phyloP scores from a whole-genome alignment of 2,888 invertebrate genomes.

The Drosophila lutescens region DNA sequence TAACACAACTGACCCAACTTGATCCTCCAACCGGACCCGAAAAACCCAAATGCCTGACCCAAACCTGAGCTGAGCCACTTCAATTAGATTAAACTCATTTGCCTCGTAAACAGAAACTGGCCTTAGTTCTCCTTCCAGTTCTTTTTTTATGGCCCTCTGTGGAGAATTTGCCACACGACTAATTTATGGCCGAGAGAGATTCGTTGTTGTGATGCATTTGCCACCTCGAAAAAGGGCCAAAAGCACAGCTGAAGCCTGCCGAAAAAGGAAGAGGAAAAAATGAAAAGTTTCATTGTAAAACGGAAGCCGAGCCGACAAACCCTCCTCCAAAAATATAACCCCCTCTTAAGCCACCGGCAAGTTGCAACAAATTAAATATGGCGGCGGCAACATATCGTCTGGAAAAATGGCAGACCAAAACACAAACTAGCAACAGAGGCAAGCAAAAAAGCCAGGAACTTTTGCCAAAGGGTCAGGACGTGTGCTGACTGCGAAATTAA shows the following conservation, averaged over 20 bases:
- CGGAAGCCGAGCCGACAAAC: slow-evolving; percentile 55
- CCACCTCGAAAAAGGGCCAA: slow-evolving; percentile 25
- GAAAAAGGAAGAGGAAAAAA: slow-evolving; percentile 14
- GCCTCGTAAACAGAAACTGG: slow-evolving; percentile 41
- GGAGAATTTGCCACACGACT: slow-evolving; percentile 56
- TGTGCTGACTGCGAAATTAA: slow-evolving; percentile 77
- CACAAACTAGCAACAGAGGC: slow-evolving; percentile 56
- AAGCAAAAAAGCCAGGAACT: slow-evolving; percentile 43
- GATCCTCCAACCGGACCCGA: slow-evolving; percentile 13
- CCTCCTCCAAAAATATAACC: slow-evolving; percentile 15
- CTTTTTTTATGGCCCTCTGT: slow-evolving; percentile 45
- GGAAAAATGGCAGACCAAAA: slow-evolving; percentile 74
- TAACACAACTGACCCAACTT: slow-evolving; percentile 41
- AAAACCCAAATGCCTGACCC: slow-evolving; percentile 49
- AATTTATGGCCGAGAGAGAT: slow-evolving; percentile 64
- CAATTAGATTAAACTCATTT: slow-evolving; percentile 70
- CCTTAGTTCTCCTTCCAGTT: slow-evolving; percentile 3
- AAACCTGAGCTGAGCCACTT: slow-evolving; percentile 49
- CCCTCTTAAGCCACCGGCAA: slow-evolving; percentile 23
- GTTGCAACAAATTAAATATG: slow-evolving; percentile 76
- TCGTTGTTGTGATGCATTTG: slow-evolving; percentile 63
- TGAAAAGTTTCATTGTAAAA: slow-evolving; percentile 50
- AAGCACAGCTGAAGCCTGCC: slow-evolving; percentile 40
- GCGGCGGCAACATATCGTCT: slow-evolving; percentile 74
- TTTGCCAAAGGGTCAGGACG: slow-evolving; percentile 67